Evolutionary conservation across 64 coral and sea anemone genomes (phyloP), one percentile per base, ranked within the genome.

Genomic region (Trachythela sp.): DNA sequence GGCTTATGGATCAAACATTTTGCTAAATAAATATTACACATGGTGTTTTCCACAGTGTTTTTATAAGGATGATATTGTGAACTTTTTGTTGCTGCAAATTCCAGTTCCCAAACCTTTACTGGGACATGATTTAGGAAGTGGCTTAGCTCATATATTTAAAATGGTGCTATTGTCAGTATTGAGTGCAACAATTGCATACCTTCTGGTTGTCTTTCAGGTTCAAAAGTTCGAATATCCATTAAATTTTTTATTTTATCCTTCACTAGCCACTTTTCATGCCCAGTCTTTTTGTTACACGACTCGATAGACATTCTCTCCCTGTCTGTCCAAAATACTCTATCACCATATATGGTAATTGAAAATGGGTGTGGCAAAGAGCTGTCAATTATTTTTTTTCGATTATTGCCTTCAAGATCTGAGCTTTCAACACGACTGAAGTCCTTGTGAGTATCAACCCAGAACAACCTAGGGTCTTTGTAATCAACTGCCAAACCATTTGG

Each of bases 221-320:
- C 75, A 80, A 37, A 80, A 37, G 75, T 9, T 39, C 75, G 75
- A 80, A 80, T n/a, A 80, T 80, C 75, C 75, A 80, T 80, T 13
- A 80, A 39, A 39, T 30, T 35, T 20, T 35, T 36, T 4, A 80
- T 39, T 34, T 80, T 80, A 8, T 80, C 75, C 9, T 34, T 80
- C 0, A 80, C 75, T 10, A 80, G 26, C 75, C 75, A 80, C 37
- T 80, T 80, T 30, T 80, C 75, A 37, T 80, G 33, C 4, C 75
- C 75, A 37, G 75, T 80, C 1, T 80, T 80, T 39, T 80, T 80
- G 33, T 80, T 80, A 29, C 75, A 80, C 0, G 75, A 80, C 11
- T 80, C 33, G 9, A 80, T 80, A 15, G 75, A 80, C 75, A 29
- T 80, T 35, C 33, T 30, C 31, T 35, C 38, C 75, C 75, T 34